Evolutionary conservation across 2,113 vertebrate genomes (phyloP), one percentile per base, ranked within the genome.

Genomic region (Sciurus niger): DNA sequence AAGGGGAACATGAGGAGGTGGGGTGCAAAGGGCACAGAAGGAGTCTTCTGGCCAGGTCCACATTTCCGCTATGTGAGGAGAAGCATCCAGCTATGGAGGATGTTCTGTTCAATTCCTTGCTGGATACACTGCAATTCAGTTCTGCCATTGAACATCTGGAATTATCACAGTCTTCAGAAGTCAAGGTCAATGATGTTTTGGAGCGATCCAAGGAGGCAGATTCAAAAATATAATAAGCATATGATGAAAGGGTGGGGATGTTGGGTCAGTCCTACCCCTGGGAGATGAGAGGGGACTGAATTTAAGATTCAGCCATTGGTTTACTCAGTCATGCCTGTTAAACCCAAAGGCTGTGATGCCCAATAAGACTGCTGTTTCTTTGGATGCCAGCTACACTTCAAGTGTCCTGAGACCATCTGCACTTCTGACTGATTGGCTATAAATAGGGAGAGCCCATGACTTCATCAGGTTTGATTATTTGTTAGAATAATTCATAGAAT

Each of bases 341-440:
- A 90, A 10, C 8, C 9, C 11, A 16, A n/a, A 18, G 22, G n/a
- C 24, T 51, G 4, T 32, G 32, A 63, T 58, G 58, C 14, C 34
- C 2, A n/a, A 8, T 0, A 22, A 74, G 20, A 77, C 9, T 1
- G 0, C 17, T 18, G 12, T 30, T 28, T 7, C 12, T 63, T 22
- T 18, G n/a, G 8, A 28, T 12, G 24, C 20, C 0, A 24, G 28
- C 22, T 32, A 2, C 2, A 22, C 20, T 28, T 10, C 7, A 6
- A 34, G 37, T 2, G 4, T 2, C 25, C 58, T 20, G 22, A 43
- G 28, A 40, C 3, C 40, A 8, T 68, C 8, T 14, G 4, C 4
- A 30, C 67, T 55, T 12, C 28, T 34, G 17, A 16, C 24, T 72
- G 76, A 13, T 40, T 28, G 51, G 12, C 28, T 73, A 16, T 8